These are phyloP conservation scores for Pygmarrhopalites habei DNA, from an alignment of 1,140 invertebrate genomes.

Conservation along the genomic window DNA sequence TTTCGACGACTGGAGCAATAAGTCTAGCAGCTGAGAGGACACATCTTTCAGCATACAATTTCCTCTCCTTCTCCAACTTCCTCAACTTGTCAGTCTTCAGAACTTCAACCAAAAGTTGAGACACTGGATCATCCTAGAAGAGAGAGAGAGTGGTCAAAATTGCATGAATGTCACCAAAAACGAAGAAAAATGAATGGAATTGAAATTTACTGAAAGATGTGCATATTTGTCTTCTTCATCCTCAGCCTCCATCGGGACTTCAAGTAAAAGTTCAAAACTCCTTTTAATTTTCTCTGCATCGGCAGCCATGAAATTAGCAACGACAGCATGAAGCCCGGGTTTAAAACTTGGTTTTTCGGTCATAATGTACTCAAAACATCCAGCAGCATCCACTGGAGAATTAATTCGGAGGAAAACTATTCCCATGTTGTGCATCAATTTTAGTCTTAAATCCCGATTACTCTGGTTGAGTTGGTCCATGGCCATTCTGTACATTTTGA, in stretches of 20 bases:
- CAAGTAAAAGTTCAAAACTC: conserved; percentile 81
- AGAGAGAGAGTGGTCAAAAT: no score
- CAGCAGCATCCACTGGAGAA: conserved; percentile 89
- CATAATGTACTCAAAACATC: conserved; percentile 97
- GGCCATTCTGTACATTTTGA: conserved; percentile 97
- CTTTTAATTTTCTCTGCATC: conserved; percentile 92
- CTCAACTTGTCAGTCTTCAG: conserved; percentile 73
- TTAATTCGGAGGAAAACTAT: conserved; percentile 91
- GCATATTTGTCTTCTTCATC: conserved; percentile 69
- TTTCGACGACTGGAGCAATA: conserved; percentile 78
- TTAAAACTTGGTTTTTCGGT: conserved; percentile 85
- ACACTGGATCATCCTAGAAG: conserved; percentile 61
- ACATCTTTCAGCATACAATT: conserved; percentile 70
- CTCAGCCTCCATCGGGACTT: conserved; percentile 74
- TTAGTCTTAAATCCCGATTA: conserved; percentile 87
- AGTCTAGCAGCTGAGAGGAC: conserved; percentile 86
- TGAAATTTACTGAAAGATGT: conserved; percentile 42
- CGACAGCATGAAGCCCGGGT: conserved; percentile 76
- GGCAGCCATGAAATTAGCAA: conserved; percentile 87
- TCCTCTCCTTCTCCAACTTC: conserved; percentile 64
- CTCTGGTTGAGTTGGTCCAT: conserved; percentile 88
- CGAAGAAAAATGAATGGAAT: no score
- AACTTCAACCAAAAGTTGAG: conserved; percentile 65
- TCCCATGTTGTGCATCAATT: conserved; percentile 98
- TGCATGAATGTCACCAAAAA: no score